Evolutionary conservation across 2,113 vertebrate genomes (phyloP).

Genomic region (Periophthalmodon schlosseri): DNA sequence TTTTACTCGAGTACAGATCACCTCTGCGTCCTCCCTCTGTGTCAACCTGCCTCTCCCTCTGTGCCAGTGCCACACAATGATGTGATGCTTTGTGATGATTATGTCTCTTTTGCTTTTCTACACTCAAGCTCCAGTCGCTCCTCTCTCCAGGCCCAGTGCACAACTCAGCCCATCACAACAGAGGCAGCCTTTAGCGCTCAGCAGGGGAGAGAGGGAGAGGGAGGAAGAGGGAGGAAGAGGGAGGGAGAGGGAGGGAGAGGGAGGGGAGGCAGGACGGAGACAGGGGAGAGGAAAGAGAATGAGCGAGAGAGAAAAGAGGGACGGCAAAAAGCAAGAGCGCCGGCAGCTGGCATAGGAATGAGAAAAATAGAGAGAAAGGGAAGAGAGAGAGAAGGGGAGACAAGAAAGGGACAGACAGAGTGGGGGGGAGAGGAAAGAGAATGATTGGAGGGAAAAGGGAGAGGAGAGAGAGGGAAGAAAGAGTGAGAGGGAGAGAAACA

Average conservation of each 20-base stretch:
- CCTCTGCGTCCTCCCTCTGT: background rate
- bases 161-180: conserved; percentile 33
- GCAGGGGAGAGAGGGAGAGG: conserved; percentile 35
- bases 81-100: conserved; percentile 48
- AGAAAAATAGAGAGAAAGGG: background rate
- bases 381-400: background rate
- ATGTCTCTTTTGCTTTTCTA: conserved; percentile 51
- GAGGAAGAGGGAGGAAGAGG: no score
- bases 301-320: no score
- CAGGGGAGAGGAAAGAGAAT: no score
- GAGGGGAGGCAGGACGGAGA: no score
- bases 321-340: background rate
- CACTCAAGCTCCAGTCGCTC: conserved; percentile 49
- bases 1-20: background rate
- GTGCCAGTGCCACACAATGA: conserved; percentile 23
- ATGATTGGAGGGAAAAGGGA: no score
- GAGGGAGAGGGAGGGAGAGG: no score
- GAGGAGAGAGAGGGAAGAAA: no score
- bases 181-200: conserved; percentile 64
- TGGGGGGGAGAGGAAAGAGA: no score
- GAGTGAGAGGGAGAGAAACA: no score
- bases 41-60: background rate
- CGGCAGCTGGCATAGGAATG: no score
- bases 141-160: conserved; percentile 42
- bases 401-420: no score